phyloP scores from a whole-genome alignment of 2,797 vertebrate species.

The Lacerta agilis region DNA sequence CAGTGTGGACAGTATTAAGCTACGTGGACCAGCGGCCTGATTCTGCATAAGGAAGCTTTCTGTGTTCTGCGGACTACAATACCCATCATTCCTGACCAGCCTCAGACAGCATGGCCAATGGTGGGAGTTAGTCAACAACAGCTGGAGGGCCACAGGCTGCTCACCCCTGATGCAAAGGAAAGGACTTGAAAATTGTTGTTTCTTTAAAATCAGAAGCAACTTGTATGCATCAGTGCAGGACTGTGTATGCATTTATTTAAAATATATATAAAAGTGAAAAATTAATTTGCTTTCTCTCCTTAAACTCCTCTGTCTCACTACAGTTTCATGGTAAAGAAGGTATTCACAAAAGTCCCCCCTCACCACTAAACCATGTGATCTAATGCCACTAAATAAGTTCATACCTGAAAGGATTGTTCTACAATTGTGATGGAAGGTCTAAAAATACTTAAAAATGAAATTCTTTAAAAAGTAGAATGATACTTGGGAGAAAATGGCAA shows the following conservation, averaged over 20 bases:
- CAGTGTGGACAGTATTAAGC: too few species aligned
- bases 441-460: not conserved
- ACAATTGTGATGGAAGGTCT: not conserved
- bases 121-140: too few species aligned
- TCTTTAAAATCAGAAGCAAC: not conserved
- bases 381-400: not conserved
- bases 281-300: not conserved
- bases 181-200: not conserved
- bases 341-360: not conserved
- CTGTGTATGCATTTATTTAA: not conserved
- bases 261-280: not conserved
- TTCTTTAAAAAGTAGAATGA: not conserved
- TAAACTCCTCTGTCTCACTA: not conserved
- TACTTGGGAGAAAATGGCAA: not conserved
- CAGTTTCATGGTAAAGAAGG: not conserved
- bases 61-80: too few species aligned
- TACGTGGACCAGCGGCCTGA: too few species aligned
- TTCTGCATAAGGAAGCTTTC: too few species aligned
- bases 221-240: not conserved
- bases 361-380: not conserved
- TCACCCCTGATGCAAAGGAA: not conserved
- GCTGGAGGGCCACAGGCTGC: too few species aligned
- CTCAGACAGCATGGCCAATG: too few species aligned
- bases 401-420: not conserved
- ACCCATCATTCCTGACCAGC: too few species aligned